phyloP scores from a whole-genome alignment of 2,888 invertebrate species.

The Acleris cristana region DNA sequence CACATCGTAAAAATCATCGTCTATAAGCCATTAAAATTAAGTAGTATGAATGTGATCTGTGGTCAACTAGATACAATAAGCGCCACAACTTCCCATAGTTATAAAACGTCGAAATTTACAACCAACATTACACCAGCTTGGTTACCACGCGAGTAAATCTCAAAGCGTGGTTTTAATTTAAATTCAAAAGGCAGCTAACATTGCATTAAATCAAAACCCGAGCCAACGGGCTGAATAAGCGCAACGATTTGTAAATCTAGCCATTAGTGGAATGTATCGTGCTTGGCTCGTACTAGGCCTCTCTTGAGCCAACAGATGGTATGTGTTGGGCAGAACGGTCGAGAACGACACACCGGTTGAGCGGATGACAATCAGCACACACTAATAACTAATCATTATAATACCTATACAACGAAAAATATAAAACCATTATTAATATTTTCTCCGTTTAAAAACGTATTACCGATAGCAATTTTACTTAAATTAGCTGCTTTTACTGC shows the following conservation, averaged over 20 bases:
- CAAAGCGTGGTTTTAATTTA: slow-evolving; percentile 36
- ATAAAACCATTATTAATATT: too few species aligned
- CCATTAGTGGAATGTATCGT: slow-evolving; percentile 65
- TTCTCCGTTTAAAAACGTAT: too few species aligned
- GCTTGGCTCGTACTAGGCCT: slow-evolving; percentile 55
- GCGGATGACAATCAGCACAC: background rate
- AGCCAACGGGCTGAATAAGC: slow-evolving; percentile 52
- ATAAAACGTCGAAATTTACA: slow-evolving; percentile 15
- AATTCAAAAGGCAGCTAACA: slow-evolving; percentile 39
- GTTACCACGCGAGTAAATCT: slow-evolving; percentile 33
- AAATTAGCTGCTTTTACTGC: too few species aligned
- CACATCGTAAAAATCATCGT: too few species aligned
- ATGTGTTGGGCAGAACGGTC: slow-evolving; percentile 50
- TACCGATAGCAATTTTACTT: too few species aligned
- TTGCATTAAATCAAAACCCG: slow-evolving; percentile 45
- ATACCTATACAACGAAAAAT: too few species aligned
- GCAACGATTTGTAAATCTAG: slow-evolving; percentile 67
- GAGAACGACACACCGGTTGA: slow-evolving; percentile 36
- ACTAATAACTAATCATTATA: too few species aligned
- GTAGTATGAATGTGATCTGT: too few species aligned
- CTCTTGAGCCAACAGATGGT: slow-evolving; percentile 61
- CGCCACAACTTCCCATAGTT: background rate
- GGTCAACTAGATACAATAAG: too few species aligned
- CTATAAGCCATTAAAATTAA: too few species aligned
- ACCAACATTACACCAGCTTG: slow-evolving; percentile 11